Conservation (phyloP, 2,113 vertebrate genomes). For the Campylorhamphus procurvoides region DNA sequence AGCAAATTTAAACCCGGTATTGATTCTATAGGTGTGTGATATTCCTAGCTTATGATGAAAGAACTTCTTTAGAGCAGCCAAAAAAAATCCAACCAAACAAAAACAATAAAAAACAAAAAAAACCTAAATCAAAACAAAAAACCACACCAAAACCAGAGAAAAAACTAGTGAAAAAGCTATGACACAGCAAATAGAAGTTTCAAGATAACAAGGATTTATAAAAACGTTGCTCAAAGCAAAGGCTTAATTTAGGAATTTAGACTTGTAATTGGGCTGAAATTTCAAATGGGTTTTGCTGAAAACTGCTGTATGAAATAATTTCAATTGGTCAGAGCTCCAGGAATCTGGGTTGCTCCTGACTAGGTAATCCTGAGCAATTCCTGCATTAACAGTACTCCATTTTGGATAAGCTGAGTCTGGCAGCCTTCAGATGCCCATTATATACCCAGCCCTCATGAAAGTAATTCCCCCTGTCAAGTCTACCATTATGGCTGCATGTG, state of each 20-base stretch:
- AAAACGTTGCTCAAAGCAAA: not conserved
- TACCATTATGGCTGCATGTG: not conserved
- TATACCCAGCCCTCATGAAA: not conserved
- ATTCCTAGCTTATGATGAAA: not conserved
- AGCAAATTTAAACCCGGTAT: not conserved
- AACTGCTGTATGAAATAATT: not conserved
- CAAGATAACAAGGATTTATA: not conserved
- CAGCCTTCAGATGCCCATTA: rapidly evolving
- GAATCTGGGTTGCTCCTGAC: not conserved
- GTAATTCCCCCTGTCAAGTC: not conserved
- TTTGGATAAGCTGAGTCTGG: not conserved
- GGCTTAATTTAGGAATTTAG: not conserved
- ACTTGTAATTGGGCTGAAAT: not conserved
- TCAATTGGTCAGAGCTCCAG: not conserved
- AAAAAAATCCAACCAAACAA: not conserved
- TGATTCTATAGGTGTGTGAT: not conserved
- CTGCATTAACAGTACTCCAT: not conserved
- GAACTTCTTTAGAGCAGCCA: not conserved
- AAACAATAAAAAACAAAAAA: not conserved
- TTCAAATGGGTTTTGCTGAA: not conserved
- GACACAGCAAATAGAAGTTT: not conserved
- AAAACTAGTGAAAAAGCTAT: not conserved
- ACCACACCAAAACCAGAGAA: not conserved
- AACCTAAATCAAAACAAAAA: not conserved
- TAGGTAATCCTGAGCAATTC: not conserved